These are phyloP conservation scores for Chymomyza fuscimana DNA, from an alignment of 2,888 invertebrate genomes.

Conservation along the genomic window DNA sequence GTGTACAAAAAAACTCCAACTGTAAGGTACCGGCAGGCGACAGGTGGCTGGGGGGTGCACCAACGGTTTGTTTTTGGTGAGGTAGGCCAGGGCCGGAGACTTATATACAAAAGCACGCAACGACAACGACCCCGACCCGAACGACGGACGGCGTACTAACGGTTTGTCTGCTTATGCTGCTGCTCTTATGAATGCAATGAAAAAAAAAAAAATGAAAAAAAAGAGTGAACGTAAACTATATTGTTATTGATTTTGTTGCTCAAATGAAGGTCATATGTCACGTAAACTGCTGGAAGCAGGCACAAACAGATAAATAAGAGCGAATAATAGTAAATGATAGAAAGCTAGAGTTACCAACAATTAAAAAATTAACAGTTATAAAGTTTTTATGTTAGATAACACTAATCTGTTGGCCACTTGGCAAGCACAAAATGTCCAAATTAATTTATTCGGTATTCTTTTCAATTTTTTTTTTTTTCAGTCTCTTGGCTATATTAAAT, in stretches of 20 bases:
- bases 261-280: constrained; percentile 74
- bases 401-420: neutral
- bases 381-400: constrained; percentile 26
- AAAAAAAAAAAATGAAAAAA: constrained; percentile 22
- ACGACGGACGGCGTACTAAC: neutral
- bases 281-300: constrained; percentile 40
- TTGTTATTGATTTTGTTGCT: constrained; percentile 75
- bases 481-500: constrained; percentile 22
- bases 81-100: constrained; percentile 46
- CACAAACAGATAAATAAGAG: constrained; percentile 26
- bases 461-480: constrained; percentile 13
- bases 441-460: constrained; percentile 5
- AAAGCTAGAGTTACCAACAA: constrained; percentile 15
- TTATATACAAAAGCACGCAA: constrained; percentile 2
- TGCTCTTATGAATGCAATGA: constrained; percentile 25
- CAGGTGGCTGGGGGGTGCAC: neutral
- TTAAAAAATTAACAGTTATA: constrained; percentile 27
- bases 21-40: neutral
- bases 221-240: constrained; percentile 51
- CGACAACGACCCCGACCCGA: neutral
- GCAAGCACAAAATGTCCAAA: constrained; percentile 19
- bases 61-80: constrained; percentile 26
- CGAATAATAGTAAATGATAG: constrained; percentile 1
- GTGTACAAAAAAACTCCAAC: neutral
- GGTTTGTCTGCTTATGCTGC: constrained; percentile 2